These are phyloP conservation scores for Diarsia mendica DNA, from an alignment of 2,888 invertebrate species.

Conservation along the genomic window DNA sequence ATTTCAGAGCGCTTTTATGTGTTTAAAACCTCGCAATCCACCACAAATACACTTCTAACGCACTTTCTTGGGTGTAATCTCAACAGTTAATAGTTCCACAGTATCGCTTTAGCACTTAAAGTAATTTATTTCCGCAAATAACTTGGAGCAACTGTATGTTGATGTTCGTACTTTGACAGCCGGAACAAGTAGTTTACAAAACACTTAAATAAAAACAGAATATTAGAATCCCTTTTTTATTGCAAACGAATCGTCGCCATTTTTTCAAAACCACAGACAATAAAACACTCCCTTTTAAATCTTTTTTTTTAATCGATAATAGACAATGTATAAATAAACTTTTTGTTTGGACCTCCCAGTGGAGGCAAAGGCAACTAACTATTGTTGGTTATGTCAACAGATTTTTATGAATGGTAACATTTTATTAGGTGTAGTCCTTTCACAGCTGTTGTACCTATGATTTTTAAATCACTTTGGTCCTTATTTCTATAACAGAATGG, in stretches of 20 bases:
- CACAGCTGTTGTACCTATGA: not conserved
- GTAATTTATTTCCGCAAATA: no score
- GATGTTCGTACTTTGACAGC: no score
- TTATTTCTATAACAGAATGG: not conserved
- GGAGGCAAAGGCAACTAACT: slow-evolving; percentile 17
- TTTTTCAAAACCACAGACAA: slow-evolving; percentile 64
- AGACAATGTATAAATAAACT: slow-evolving; percentile 44
- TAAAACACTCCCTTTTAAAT: slow-evolving; percentile 55
- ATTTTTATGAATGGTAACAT: slow-evolving; percentile 59
- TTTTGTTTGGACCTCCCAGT: slow-evolving; percentile 55
- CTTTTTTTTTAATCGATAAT: slow-evolving; percentile 44
- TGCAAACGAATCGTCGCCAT: slow-evolving; percentile 31
- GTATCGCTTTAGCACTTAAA: no score
- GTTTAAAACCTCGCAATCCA: no score
- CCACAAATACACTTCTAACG: no score
- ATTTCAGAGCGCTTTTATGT: no score
- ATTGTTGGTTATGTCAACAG: slow-evolving; percentile 57
- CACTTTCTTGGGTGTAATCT: no score
- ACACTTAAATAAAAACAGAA: slow-evolving; percentile 44
- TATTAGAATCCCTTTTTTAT: slow-evolving; percentile 36
- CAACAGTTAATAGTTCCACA: no score
- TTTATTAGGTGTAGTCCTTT: slow-evolving; percentile 23
- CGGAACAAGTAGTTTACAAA: slow-evolving; percentile 48
- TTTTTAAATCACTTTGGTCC: not conserved
- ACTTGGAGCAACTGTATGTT: no score